Evolutionary conservation across 64 coral and sea anemone species (phyloP).

Genomic region (Porites australiensis): DNA sequence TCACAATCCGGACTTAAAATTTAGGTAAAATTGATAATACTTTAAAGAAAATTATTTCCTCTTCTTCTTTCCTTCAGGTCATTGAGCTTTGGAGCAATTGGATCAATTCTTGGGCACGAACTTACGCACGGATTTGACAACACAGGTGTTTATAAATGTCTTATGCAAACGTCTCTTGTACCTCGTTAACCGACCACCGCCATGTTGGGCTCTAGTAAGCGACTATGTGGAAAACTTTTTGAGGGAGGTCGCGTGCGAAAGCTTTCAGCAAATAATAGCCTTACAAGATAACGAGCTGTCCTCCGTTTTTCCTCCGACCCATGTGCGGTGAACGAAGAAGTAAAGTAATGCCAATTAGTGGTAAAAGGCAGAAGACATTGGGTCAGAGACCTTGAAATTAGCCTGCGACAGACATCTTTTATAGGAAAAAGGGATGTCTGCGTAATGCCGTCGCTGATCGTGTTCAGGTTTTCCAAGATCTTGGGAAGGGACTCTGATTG

Average conservation of each 20-base stretch:
- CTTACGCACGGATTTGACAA: conserved; percentile 99
- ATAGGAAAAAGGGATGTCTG: background rate
- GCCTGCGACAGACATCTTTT: background rate
- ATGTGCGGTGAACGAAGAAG: too few relatives aligned
- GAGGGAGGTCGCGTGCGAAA: too few relatives aligned
- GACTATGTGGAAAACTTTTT: too few relatives aligned
- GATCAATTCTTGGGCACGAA: conserved; percentile 97
- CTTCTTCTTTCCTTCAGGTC: conserved; percentile 57
- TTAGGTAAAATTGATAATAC: background rate
- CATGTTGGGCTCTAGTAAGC: too few relatives aligned
- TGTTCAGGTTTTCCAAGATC: background rate
- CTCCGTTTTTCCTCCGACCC: too few relatives aligned
- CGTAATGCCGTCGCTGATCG: background rate
- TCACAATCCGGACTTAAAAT: too few relatives aligned
- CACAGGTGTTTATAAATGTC: conserved; percentile 63
- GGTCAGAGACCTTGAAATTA: background rate
- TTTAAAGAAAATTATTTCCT: background rate
- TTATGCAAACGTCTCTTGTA: too few relatives aligned
- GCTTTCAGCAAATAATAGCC: too few relatives aligned
- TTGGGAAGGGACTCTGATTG: background rate
- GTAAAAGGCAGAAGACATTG: too few relatives aligned
- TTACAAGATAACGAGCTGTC: too few relatives aligned
- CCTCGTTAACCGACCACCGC: too few relatives aligned
- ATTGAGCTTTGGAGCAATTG: conserved; percentile 94
- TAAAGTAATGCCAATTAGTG: too few relatives aligned